Conservation (phyloP, 2,888 invertebrate species). For the Phanerotoma sp. region DNA sequence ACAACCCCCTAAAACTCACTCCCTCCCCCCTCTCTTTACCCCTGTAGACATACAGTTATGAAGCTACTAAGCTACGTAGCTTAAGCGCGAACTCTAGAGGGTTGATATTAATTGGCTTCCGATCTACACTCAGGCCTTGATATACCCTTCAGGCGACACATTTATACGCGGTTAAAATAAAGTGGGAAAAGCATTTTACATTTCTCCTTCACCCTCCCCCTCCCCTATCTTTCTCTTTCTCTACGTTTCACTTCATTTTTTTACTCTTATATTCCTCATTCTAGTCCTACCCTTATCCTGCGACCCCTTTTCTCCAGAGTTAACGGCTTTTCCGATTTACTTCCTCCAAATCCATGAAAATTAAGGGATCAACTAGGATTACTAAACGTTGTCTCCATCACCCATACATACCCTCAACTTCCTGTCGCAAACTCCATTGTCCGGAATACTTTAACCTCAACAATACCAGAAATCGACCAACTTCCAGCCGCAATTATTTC, state of each 20-base stretch:
- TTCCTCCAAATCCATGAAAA: slow-evolving; percentile 43
- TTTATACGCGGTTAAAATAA: slow-evolving; percentile 13
- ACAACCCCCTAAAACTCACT: slow-evolving; percentile 5
- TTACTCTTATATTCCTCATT: too few relatives aligned
- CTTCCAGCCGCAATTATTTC: background rate
- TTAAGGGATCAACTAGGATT: slow-evolving; percentile 49
- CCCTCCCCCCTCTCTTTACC: slow-evolving; percentile 1
- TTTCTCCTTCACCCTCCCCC: background rate
- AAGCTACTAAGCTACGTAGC: slow-evolving; percentile 13
- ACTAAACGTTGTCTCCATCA: slow-evolving; percentile 32
- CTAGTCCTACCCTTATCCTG: too few relatives aligned
- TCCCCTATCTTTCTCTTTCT: background rate
- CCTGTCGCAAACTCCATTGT: background rate
- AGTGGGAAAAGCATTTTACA: slow-evolving; percentile 2
- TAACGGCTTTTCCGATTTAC: slow-evolving; percentile 1
- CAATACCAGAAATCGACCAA: background rate
- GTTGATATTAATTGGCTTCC: slow-evolving; percentile 53
- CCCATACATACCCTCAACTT: slow-evolving; percentile 16
- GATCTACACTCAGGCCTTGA: slow-evolving; percentile 41
- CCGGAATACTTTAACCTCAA: background rate
- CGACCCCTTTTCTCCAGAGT: background rate
- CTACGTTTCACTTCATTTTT: too few relatives aligned
- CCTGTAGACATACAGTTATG: slow-evolving; percentile 34
- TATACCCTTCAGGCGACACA: slow-evolving; percentile 29
- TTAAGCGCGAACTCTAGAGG: slow-evolving; percentile 10